Evolutionary conservation across 2,797 vertebrate species (phyloP).

Genomic region (Synaphobranchus kaupii): DNA sequence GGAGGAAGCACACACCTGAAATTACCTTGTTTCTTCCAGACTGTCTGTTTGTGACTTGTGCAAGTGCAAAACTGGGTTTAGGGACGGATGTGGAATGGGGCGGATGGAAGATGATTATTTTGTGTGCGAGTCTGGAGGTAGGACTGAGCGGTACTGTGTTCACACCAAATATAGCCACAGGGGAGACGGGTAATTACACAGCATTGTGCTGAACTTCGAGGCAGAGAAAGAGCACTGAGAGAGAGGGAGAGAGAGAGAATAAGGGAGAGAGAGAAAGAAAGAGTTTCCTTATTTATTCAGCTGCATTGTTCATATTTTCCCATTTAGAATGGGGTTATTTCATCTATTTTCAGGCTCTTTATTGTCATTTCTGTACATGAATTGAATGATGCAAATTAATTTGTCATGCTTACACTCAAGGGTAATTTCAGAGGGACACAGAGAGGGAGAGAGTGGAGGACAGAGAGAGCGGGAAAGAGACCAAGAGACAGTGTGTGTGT

Average conservation of each 20-base stretch:
- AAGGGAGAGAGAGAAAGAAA: not conserved
- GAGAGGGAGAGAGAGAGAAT: not conserved
- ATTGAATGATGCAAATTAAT: not conserved
- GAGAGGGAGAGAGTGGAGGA: not conserved
- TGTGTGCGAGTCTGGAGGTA: not conserved
- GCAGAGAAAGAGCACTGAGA: not conserved
- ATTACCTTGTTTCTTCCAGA: not conserved
- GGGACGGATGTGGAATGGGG: not conserved
- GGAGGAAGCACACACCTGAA: not conserved
- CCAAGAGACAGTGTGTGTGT: not conserved
- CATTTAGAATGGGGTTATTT: not conserved
- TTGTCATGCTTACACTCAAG: not conserved
- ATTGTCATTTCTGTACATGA: not conserved
- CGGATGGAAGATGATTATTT: not conserved
- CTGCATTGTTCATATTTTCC: not conserved
- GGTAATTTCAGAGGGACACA: not conserved
- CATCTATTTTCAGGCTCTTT: not conserved
- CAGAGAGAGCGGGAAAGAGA: not conserved
- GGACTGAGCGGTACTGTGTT: not conserved
- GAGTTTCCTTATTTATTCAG: not conserved
- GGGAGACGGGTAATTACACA: slow-evolving; percentile 15
- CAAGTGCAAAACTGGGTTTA: not conserved
- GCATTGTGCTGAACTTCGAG: slow-evolving; percentile 9
- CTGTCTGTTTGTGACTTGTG: not conserved
- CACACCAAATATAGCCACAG: slow-evolving; percentile 14